Percentiles rank a stretch among this genome's conserved stretches.
Evolutionary conservation across 92 coral and sea anemone species (phyloP).

Genomic region (Porites divaricata): DNA sequence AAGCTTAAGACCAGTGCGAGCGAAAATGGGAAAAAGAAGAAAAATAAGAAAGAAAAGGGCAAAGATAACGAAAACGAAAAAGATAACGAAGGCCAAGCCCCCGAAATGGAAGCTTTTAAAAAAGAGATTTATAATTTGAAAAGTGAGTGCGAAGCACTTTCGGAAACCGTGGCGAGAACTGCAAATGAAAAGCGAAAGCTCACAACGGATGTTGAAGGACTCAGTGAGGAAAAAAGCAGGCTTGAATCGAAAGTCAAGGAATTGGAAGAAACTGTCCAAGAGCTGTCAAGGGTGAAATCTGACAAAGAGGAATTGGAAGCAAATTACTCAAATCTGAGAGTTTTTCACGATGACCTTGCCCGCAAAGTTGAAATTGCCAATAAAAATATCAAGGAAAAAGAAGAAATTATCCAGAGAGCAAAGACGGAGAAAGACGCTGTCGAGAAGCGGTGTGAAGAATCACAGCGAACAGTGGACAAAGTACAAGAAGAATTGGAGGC

Average conservation of each 20-base stretch:
- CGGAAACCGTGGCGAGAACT: slow-evolving; percentile 82
- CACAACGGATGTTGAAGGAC: slow-evolving; percentile 57
- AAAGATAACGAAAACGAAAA: slow-evolving; percentile 22
- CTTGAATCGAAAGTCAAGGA: slow-evolving; percentile 59
- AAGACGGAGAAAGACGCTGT: slow-evolving; percentile 65
- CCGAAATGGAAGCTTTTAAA: slow-evolving; percentile 64
- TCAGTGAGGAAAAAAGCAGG: slow-evolving; percentile 70
- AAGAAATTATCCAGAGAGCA: slow-evolving; percentile 40
- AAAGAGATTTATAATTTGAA: slow-evolving; percentile 65
- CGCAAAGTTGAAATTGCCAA: slow-evolving; percentile 58
- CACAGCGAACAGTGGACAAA: slow-evolving; percentile 56
- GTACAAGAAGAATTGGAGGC: slow-evolving; percentile 62
- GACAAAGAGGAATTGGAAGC: slow-evolving; percentile 70
- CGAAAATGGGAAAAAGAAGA: slow-evolving; percentile 47
- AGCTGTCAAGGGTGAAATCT: slow-evolving; percentile 52
- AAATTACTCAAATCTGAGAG: slow-evolving; percentile 43
- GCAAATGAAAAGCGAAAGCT: slow-evolving; percentile 80
- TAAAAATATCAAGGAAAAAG: slow-evolving; percentile 32
- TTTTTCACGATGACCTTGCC: slow-evolving; percentile 59
- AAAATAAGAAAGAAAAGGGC: slow-evolving; percentile 42
- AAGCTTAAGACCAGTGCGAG: slow-evolving; percentile 53
- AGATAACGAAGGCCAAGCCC: slow-evolving; percentile 25
- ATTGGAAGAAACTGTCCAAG: slow-evolving; percentile 46
- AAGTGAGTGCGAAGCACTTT: slow-evolving; percentile 80
- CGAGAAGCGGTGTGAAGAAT: slow-evolving; percentile 60